phyloP scores from a whole-genome alignment of 2,113 vertebrate species.

The Labeo catla region DNA sequence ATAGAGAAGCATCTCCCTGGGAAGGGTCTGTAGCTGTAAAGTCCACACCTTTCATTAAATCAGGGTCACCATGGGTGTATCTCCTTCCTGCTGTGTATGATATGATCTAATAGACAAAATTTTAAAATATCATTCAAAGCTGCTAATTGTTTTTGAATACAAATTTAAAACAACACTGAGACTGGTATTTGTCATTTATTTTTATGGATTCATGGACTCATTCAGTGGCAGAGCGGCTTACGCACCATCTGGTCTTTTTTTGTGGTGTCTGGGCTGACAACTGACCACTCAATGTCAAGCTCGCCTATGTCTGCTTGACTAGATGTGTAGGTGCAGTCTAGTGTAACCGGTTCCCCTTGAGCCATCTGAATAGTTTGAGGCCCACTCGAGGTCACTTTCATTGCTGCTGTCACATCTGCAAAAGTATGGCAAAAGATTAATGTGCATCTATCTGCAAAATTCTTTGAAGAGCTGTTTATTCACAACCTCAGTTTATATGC shows the following conservation, averaged over 20 bases:
- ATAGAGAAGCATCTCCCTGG: conserved; percentile 85
- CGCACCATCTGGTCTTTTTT: conserved; percentile 77
- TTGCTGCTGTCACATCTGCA: conserved; percentile 43
- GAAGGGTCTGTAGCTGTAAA: conserved; percentile 82
- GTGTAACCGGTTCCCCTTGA: conserved; percentile 76
- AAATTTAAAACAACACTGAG: too few relatives aligned
- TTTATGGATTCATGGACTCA: neutral
- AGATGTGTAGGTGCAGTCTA: conserved; percentile 81
- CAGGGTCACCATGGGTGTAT: conserved; percentile 70
- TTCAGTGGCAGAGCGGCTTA: neutral
- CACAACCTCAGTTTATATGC: neutral
- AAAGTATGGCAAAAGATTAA: conserved; percentile 11
- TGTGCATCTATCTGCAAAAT: neutral
- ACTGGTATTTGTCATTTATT: too few relatives aligned
- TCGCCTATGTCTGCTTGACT: conserved; percentile 79
- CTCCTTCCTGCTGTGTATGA: conserved; percentile 79
- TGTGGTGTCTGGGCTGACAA: conserved; percentile 80
- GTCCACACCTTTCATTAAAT: conserved; percentile 74
- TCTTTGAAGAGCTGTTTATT: neutral
- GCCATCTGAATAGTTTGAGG: conserved; percentile 78
- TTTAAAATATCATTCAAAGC: neutral
- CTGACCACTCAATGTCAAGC: conserved; percentile 86
- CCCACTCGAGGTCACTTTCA: conserved; percentile 68
- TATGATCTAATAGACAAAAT: conserved; percentile 71
- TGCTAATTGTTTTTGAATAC: too few relatives aligned